Percentiles rank a stretch among this genome's conserved stretches.
These are phyloP conservation scores for Drosophila kurseongensis DNA, from an alignment of 1,140 invertebrate genomes.

Conservation along the genomic window DNA sequence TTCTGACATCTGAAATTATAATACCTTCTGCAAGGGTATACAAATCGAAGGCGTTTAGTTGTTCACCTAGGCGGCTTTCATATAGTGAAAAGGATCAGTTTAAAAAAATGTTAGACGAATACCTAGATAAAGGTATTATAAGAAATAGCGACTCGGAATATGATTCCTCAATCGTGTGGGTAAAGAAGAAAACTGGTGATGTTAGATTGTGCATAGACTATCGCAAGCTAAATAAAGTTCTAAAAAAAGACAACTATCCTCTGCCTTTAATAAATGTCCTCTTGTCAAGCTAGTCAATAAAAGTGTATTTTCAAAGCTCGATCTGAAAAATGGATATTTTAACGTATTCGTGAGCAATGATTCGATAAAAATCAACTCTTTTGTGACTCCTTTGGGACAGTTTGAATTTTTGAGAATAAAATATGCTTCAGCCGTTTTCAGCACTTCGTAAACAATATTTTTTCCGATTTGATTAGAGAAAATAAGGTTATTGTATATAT, in stretches of 20 bases:
- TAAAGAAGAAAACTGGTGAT: neutral
- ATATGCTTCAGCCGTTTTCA: slow-evolving; percentile 1
- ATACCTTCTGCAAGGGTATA: too few relatives aligned
- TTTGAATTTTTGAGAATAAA: slow-evolving; percentile 3
- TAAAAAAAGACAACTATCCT: too few relatives aligned
- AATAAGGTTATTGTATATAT: neutral
- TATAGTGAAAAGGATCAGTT: too few relatives aligned
- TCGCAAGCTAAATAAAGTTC: too few relatives aligned
- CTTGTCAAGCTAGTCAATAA: neutral
- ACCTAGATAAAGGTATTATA: neutral
- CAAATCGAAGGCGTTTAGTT: neutral
- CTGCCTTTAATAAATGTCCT: too few relatives aligned
- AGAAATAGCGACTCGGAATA: neutral
- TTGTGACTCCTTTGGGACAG: slow-evolving; percentile 3
- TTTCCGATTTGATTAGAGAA: too few relatives aligned
- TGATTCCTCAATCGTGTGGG: neutral
- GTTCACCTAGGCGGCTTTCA: neutral
- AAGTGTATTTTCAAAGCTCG: neutral
- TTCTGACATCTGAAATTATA: too few relatives aligned
- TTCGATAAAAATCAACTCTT: slow-evolving; percentile 1
- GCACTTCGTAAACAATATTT: neutral
- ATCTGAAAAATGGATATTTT: slow-evolving; percentile 3
- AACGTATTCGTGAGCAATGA: slow-evolving; percentile 6
- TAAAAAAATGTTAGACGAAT: neutral
- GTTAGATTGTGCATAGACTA: too few relatives aligned